These are phyloP conservation scores for Zaprionus tsacasi DNA, from an alignment of 1,140 invertebrate genomes.

Conservation along the genomic window DNA sequence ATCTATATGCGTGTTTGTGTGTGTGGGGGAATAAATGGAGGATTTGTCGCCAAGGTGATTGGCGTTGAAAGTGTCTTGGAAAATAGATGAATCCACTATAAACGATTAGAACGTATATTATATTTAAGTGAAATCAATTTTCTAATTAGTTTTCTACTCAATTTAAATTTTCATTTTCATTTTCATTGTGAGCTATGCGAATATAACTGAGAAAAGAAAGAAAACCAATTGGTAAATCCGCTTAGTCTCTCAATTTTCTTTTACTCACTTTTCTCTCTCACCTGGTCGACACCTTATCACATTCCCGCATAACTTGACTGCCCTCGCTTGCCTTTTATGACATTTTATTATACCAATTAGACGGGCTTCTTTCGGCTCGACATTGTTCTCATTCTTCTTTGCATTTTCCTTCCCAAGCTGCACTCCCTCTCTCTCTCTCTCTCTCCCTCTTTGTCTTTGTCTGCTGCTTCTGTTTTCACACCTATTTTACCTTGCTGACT, in stretches of 20 bases:
- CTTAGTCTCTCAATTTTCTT: background rate
- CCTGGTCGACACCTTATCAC: slow-evolving; percentile 14
- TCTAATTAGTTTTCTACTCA: background rate
- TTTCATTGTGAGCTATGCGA: slow-evolving; percentile 10
- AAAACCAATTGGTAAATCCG: slow-evolving; percentile 27
- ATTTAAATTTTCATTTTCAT: background rate
- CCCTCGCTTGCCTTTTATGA: slow-evolving; percentile 54
- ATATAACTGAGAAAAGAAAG: background rate
- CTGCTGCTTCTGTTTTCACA: slow-evolving; percentile 29
- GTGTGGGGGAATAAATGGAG: slow-evolving; percentile 1
- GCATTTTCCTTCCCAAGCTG: slow-evolving; percentile 19
- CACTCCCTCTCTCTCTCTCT: background rate
- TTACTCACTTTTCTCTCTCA: background rate
- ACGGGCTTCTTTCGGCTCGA: slow-evolving; percentile 42
- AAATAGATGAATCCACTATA: background rate
- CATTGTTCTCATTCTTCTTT: slow-evolving; percentile 45
- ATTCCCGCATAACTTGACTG: slow-evolving; percentile 22
- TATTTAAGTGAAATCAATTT: background rate
- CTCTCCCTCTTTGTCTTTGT: background rate
- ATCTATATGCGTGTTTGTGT: background rate
- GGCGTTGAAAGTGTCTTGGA: background rate
- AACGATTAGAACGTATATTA: background rate
- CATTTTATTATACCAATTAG: slow-evolving; percentile 82
- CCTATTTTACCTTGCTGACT: slow-evolving; percentile 69
- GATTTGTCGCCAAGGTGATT: background rate